Conservation (phyloP, 2,888 invertebrate genomes). For the Bhutanitis thaidina region DNA sequence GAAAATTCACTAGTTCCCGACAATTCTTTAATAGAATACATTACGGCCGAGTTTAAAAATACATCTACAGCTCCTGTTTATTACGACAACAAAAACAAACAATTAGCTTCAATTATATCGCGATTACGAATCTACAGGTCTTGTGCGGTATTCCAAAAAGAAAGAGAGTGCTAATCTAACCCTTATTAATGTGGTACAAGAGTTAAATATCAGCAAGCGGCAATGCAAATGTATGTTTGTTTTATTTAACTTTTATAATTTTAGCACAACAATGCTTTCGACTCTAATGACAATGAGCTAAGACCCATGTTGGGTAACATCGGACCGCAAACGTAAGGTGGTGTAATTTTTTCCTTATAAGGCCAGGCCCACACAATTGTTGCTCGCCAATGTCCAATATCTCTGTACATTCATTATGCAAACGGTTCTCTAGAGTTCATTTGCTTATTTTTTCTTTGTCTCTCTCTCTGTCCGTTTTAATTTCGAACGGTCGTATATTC, state of each 20-base stretch:
- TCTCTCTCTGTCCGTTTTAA: constrained; percentile 40
- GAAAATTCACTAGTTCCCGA: background rate
- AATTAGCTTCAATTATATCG: constrained; percentile 28
- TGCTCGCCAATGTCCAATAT: constrained; percentile 50
- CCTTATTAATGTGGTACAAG: constrained; percentile 16
- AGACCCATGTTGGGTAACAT: constrained; percentile 10
- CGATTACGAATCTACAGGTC: constrained; percentile 26
- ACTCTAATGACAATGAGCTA: constrained; percentile 10
- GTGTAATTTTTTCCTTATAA: constrained; percentile 30
- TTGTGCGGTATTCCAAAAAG: constrained; percentile 7
- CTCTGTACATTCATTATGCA: constrained; percentile 60
- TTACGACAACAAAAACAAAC: constrained; percentile 24
- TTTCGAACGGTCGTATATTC: constrained; percentile 50
- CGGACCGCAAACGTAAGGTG: constrained; percentile 23
- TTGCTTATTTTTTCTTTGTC: constrained; percentile 40
- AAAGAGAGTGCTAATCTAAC: constrained; percentile 3
- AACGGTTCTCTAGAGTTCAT: constrained; percentile 47
- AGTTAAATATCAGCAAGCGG: background rate
- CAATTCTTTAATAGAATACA: constrained; percentile 5
- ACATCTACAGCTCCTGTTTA: constrained; percentile 22
- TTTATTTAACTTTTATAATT: constrained; percentile 13
- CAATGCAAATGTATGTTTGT: constrained; percentile 8
- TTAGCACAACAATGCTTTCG: background rate
- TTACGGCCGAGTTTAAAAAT: constrained; percentile 22
- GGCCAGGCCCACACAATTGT: constrained; percentile 32